These are phyloP conservation scores for Chrysodeixis includens DNA, from an alignment of 2,888 invertebrate species.

Conservation along the genomic window DNA sequence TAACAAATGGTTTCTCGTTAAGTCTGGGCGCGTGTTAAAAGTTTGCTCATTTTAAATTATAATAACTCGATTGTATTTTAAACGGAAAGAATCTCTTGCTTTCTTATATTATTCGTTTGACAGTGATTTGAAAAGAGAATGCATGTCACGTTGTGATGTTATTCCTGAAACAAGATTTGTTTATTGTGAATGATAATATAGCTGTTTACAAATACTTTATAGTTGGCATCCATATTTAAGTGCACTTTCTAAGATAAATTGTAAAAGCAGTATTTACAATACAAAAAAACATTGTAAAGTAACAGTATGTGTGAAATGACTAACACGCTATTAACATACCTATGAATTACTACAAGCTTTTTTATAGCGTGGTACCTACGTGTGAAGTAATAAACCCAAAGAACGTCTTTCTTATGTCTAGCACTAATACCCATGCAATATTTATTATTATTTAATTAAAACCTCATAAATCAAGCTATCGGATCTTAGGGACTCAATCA, in stretches of 20 bases:
- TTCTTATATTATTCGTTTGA: not conserved
- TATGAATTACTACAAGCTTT: not conserved
- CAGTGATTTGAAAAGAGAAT: not conserved
- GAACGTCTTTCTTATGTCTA: too few relatives aligned
- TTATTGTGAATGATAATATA: not conserved
- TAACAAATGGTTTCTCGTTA: not conserved
- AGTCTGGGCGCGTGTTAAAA: constrained; percentile 4
- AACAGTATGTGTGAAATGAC: too few relatives aligned
- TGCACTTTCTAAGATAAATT: not conserved
- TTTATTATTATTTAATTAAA: too few relatives aligned
- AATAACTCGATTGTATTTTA: not conserved
- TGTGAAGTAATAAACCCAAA: too few relatives aligned
- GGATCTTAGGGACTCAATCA: too few relatives aligned
- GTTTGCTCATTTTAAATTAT: not conserved
- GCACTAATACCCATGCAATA: too few relatives aligned
- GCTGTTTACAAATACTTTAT: not conserved
- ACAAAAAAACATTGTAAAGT: not conserved
- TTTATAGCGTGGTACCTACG: too few relatives aligned
- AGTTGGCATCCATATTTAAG: not conserved
- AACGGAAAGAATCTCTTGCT: not conserved
- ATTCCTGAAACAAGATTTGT: not conserved
- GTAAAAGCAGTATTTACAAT: too few relatives aligned
- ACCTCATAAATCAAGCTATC: too few relatives aligned
- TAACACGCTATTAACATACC: not conserved
- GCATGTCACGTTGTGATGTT: not conserved